Evolutionary conservation across 2,797 vertebrate genomes (phyloP).

Genomic region (Lophotriccus pileatus): DNA sequence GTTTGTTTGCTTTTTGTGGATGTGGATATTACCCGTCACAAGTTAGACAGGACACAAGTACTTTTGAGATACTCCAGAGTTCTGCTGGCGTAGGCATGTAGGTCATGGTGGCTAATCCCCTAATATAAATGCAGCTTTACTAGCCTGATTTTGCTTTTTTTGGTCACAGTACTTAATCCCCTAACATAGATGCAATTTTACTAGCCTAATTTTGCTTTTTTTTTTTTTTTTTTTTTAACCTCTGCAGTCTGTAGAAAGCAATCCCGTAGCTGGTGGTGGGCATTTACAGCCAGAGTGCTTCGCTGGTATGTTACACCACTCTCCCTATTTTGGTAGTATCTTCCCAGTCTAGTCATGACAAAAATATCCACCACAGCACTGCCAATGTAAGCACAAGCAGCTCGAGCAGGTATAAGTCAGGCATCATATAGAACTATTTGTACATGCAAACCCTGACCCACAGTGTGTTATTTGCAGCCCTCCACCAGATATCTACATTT

Average conservation of each 20-base stretch:
- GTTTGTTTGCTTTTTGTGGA: background rate
- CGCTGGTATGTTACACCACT: fast-evolving
- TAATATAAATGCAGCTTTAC: background rate
- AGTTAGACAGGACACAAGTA: background rate
- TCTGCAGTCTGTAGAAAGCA: background rate
- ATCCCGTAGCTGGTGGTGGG: fast-evolving
- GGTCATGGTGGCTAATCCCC: background rate
- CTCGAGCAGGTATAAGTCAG: background rate
- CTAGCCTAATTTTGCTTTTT: background rate
- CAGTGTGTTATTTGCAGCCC: slow-evolving; percentile 46
- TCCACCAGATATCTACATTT: slow-evolving; percentile 44
- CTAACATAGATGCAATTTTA: background rate
- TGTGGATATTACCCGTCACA: background rate
- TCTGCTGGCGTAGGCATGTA: background rate
- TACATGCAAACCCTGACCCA: slow-evolving; percentile 19
- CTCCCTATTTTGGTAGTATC: background rate
- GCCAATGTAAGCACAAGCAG: background rate
- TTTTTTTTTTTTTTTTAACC: background rate
- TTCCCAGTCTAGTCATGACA: background rate
- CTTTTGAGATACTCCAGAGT: slow-evolving; percentile 33
- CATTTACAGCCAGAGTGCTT: background rate
- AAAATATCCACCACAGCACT: background rate
- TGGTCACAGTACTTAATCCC: background rate
- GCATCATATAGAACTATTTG: background rate
- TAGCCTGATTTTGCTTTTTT: background rate